These are phyloP conservation scores for Proterorhinus semilunaris DNA, from an alignment of 2,113 vertebrate genomes.

Conservation along the genomic window DNA sequence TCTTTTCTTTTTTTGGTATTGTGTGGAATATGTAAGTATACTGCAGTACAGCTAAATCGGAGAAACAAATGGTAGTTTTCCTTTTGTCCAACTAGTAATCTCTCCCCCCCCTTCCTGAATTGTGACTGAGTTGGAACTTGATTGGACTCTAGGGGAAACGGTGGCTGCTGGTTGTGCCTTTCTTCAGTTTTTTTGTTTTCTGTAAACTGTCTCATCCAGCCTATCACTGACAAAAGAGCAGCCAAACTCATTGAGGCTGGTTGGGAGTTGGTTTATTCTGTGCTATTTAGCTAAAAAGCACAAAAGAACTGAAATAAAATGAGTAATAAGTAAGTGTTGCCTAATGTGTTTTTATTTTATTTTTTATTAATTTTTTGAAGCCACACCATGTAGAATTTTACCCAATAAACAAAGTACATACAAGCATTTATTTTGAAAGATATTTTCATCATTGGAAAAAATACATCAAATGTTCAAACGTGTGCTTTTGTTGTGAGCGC, in stretches of 20 bases:
- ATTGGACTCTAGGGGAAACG: slow-evolving; percentile 47
- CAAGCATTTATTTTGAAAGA: no score
- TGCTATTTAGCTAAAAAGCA: slow-evolving; percentile 77
- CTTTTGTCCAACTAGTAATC: slow-evolving; percentile 34
- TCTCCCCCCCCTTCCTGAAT: slow-evolving; percentile 26
- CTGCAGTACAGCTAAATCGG: slow-evolving; percentile 27
- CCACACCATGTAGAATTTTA: no score
- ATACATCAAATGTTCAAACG: no score
- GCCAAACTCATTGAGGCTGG: slow-evolving; percentile 68
- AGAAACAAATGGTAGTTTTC: slow-evolving; percentile 55
- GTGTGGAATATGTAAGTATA: slow-evolving; percentile 52
- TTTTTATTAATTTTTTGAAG: no score
- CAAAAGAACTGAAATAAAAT: slow-evolving; percentile 77
- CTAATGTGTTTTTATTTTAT: neutral
- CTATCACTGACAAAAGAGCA: slow-evolving; percentile 56
- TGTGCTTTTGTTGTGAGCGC: no score
- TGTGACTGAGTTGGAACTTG: slow-evolving; percentile 36
- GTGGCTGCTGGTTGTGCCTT: slow-evolving; percentile 71
- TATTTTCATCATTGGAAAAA: no score
- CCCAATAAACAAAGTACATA: no score
- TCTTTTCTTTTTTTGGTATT: slow-evolving; percentile 47
- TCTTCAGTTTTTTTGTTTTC: slow-evolving; percentile 24
- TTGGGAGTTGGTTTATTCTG: slow-evolving; percentile 71
- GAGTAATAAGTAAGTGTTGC: slow-evolving; percentile 46
- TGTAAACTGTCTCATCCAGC: slow-evolving; percentile 48